Percentiles rank a stretch among this genome's conserved stretches.
These are phyloP conservation scores for Caenorhabditis sp. DNA, from an alignment of 2,888 invertebrate genomes.

Conservation along the genomic window DNA sequence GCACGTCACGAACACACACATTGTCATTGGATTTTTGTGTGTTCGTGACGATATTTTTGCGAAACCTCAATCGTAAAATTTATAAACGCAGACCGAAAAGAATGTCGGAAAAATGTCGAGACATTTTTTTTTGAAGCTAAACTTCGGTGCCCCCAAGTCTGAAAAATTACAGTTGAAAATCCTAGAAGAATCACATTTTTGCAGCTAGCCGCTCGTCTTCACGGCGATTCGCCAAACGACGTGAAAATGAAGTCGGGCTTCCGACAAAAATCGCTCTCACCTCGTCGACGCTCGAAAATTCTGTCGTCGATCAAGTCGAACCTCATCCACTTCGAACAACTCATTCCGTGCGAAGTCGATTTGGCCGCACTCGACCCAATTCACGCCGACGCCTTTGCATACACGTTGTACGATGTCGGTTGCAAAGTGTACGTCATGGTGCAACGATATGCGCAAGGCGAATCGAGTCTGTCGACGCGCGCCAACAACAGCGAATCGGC, in stretches of 20 bases:
- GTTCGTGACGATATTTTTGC: too few relatives aligned
- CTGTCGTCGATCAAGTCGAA: neutral
- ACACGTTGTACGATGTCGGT: constrained; percentile 20
- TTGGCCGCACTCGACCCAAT: too few relatives aligned
- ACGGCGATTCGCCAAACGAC: constrained; percentile 9
- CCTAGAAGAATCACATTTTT: too few relatives aligned
- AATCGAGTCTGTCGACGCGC: neutral
- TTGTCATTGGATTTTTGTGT: too few relatives aligned
- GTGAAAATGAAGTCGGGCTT: constrained; percentile 2
- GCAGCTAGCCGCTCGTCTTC: constrained; percentile 17
- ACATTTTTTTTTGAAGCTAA: too few relatives aligned
- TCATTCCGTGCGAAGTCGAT: constrained; percentile 21
- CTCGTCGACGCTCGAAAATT: neutral
- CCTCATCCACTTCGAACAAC: constrained; percentile 18
- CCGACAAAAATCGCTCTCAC: constrained; percentile 3
- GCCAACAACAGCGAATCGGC: neutral
- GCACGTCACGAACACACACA: too few relatives aligned
- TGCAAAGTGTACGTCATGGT: constrained; percentile 8
- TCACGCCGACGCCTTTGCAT: too few relatives aligned
- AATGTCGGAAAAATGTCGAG: too few relatives aligned
- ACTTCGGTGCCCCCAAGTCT: too few relatives aligned
- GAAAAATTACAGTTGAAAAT: too few relatives aligned
- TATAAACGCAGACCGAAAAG: too few relatives aligned
- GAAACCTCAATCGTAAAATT: too few relatives aligned
- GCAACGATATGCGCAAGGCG: neutral